Conservation (phyloP, 2,888 invertebrate species). For the Phlogophora meticulosa region DNA sequence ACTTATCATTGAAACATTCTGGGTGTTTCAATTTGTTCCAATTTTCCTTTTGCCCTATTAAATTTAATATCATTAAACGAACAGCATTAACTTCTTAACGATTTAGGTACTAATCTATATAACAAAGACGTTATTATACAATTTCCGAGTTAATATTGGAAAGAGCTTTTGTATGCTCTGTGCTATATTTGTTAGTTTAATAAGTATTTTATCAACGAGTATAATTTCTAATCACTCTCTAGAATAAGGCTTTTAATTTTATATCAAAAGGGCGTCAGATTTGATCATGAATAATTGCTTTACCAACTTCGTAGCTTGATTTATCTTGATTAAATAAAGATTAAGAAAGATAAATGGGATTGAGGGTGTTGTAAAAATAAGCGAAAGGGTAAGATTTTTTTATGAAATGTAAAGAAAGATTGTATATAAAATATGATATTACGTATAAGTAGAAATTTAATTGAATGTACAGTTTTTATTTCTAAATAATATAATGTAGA, state of each 20-base stretch:
- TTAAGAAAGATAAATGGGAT: constrained; percentile 11
- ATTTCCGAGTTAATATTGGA: not conserved
- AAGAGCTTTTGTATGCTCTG: not conserved
- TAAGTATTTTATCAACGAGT: constrained; percentile 30
- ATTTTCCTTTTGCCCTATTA: constrained; percentile 1
- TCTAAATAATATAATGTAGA: constrained; percentile 11
- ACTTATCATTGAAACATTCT: not conserved
- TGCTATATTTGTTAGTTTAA: constrained; percentile 20
- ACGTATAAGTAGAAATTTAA: constrained; percentile 28
- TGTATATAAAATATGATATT: constrained; percentile 38
- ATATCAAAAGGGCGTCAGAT: constrained; percentile 19
- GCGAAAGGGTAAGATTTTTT: constrained; percentile 14
- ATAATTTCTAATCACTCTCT: constrained; percentile 24
- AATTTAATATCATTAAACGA: not conserved
- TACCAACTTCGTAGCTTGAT: constrained; percentile 36
- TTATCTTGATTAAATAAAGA: constrained; percentile 26
- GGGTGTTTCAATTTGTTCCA: not conserved
- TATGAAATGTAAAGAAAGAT: constrained; percentile 16
- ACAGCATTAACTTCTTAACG: constrained; percentile 7
- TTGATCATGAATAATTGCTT: constrained; percentile 26
- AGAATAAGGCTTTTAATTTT: constrained; percentile 14
- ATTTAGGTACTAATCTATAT: not conserved
- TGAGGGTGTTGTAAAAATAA: constrained; percentile 8
- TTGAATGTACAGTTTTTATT: constrained; percentile 44
- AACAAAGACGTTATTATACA: constrained; percentile 7